Percentiles rank a stretch among this genome's conserved stretches.
Conservation (phyloP, 1,140 invertebrate genomes). For the Teleopsis dalmanni region DNA sequence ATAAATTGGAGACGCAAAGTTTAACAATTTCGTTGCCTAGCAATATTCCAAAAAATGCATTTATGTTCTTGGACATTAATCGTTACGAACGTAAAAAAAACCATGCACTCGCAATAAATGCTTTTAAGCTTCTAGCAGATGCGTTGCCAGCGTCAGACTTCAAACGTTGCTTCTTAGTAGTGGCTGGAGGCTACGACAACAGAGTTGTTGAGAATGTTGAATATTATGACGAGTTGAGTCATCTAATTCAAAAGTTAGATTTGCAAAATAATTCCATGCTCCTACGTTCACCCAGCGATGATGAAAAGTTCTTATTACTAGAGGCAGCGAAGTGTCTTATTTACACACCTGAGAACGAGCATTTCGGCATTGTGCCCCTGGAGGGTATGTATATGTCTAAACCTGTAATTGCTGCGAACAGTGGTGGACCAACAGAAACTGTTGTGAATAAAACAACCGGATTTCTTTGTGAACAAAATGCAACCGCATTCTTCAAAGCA, state of each 20-base stretch:
- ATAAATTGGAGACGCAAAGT: background rate
- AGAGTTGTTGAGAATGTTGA: slow-evolving; percentile 83
- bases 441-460: slow-evolving; percentile 83
- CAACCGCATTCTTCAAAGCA: slow-evolving; percentile 66
- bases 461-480: slow-evolving; percentile 66
- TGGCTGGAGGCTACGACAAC: slow-evolving; percentile 95
- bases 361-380: slow-evolving; percentile 98
- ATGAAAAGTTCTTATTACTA: slow-evolving; percentile 74
- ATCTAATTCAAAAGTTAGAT: slow-evolving; percentile 47
- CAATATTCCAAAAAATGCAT: slow-evolving; percentile 46
- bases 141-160: slow-evolving; percentile 51
- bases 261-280: slow-evolving; percentile 74
- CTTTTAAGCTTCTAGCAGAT: slow-evolving; percentile 61
- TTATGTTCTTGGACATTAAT: slow-evolving; percentile 89
- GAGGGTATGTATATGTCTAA: slow-evolving; percentile 94
- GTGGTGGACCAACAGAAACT: slow-evolving; percentile 93
- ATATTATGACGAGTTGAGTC: slow-evolving; percentile 81
- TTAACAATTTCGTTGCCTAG: background rate
- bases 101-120: slow-evolving; percentile 71
- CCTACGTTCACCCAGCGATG: slow-evolving; percentile 77
- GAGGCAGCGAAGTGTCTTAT: slow-evolving; percentile 67
- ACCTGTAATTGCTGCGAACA: slow-evolving; percentile 91
- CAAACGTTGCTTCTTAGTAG: slow-evolving; percentile 70
- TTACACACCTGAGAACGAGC: slow-evolving; percentile 95
- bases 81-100: slow-evolving; percentile 97